These are phyloP conservation scores for Porphyrio hochstetteri DNA, from an alignment of 2,113 vertebrate species.

Conservation along the genomic window DNA sequence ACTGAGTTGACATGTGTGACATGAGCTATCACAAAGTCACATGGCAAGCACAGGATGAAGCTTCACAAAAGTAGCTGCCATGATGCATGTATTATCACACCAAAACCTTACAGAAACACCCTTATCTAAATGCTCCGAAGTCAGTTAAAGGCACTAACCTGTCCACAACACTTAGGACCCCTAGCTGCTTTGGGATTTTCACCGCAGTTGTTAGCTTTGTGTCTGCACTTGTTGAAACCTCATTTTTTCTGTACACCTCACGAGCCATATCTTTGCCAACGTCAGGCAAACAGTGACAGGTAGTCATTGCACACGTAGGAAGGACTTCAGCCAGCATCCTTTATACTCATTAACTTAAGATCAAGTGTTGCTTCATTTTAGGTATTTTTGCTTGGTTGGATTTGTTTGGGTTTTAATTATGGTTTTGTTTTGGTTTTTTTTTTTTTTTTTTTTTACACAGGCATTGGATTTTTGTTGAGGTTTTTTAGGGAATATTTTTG, in stretches of 20 bases:
- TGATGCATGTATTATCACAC: rapidly evolving
- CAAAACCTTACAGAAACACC: background rate
- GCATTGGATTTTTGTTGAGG: background rate
- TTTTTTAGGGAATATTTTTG: background rate
- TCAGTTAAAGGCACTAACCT: background rate
- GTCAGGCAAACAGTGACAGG: background rate
- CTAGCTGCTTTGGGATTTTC: background rate
- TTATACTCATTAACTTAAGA: rapidly evolving
- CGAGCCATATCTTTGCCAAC: background rate
- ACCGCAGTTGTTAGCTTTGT: background rate
- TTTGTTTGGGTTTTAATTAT: background rate
- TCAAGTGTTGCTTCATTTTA: background rate
- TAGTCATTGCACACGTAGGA: rapidly evolving
- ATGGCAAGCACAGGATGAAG: background rate
- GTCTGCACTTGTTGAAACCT: background rate
- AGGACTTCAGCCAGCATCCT: background rate
- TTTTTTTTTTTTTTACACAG: no score
- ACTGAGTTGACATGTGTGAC: background rate
- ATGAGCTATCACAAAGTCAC: background rate
- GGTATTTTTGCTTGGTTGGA: background rate
- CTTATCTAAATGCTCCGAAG: background rate
- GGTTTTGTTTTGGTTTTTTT: no score
- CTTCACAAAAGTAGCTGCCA: background rate
- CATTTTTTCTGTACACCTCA: background rate
- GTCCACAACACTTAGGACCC: rapidly evolving